Evolutionary conservation across 2,797 vertebrate species (phyloP).

Genomic region (Sorex maritimensis): DNA sequence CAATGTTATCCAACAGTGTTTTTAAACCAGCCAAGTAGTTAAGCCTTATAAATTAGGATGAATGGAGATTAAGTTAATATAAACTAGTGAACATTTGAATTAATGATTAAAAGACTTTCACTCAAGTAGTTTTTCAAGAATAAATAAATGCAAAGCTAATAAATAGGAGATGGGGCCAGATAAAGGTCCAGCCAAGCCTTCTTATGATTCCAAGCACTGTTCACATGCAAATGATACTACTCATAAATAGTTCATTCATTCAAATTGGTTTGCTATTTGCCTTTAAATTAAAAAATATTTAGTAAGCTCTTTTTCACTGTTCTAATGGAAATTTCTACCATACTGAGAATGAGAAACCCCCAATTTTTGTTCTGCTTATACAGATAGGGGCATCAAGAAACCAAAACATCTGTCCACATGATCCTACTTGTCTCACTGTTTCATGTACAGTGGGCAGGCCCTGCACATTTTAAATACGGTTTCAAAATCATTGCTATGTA

Average conservation of each 20-base stretch:
- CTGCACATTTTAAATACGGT: background rate
- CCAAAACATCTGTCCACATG: background rate
- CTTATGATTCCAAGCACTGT: conserved; percentile 54
- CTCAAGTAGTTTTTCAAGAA: conserved; percentile 29
- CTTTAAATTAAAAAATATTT: conserved; percentile 40
- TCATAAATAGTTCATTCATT: conserved; percentile 45
- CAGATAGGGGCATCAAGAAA: background rate
- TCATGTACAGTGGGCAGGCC: background rate
- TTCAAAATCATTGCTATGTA: background rate
- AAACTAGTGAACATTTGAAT: conserved; percentile 57
- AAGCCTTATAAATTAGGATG: conserved; percentile 24
- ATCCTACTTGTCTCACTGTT: background rate
- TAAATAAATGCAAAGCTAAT: conserved; percentile 60
- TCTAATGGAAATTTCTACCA: conserved; percentile 32
- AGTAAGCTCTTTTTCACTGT: conserved; percentile 18
- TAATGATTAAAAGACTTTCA: conserved; percentile 42
- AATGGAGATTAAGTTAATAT: background rate
- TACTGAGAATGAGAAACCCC: background rate
- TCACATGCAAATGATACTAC: conserved; percentile 25
- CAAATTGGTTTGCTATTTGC: conserved; percentile 14
- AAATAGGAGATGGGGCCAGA: background rate
- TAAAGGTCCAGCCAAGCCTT: background rate
- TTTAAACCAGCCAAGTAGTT: no score
- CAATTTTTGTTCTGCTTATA: background rate
- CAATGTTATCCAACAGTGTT: no score